A percentile compares a stretch with the other conserved stretches of the same genome.
phyloP scores from a whole-genome alignment of 2,797 vertebrate genomes.

The Hydrophis major region DNA sequence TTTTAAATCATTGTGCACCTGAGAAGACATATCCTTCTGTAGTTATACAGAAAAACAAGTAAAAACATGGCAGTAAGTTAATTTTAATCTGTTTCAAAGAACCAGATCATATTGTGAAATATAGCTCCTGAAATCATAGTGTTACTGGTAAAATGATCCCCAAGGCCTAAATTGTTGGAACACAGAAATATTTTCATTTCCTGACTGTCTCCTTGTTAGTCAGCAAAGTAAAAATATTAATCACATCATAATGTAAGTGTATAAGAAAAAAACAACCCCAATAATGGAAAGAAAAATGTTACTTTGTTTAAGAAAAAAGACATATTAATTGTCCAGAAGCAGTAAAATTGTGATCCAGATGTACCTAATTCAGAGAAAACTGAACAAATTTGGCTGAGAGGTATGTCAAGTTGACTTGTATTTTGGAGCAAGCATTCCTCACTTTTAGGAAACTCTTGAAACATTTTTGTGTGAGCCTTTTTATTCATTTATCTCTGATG shows the following conservation, averaged over 20 bases:
- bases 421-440: background rate
- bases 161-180: conserved; percentile 36
- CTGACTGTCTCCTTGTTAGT: conserved; percentile 36
- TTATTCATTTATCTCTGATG: background rate
- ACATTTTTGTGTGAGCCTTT: background rate
- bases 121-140: conserved; percentile 42
- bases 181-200: conserved; percentile 46
- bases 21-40: background rate
- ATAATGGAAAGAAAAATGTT: conserved; percentile 11
- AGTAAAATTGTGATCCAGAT: background rate
- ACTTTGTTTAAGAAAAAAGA: background rate
- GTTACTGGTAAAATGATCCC: conserved; percentile 56
- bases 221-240: conserved; percentile 47
- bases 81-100: background rate
- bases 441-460: background rate
- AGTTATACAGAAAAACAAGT: background rate
- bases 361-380: conserved; percentile 3
- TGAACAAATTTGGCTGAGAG: background rate
- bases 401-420: background rate
- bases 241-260: background rate
- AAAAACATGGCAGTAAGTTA: conserved; percentile 27
- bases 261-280: background rate
- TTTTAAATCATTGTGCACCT: background rate
- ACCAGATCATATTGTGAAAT: conserved; percentile 48
- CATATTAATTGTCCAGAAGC: conserved; percentile 12